phyloP scores from a whole-genome alignment of 2,797 vertebrate genomes.

The Scomberomorus guttatus region DNA sequence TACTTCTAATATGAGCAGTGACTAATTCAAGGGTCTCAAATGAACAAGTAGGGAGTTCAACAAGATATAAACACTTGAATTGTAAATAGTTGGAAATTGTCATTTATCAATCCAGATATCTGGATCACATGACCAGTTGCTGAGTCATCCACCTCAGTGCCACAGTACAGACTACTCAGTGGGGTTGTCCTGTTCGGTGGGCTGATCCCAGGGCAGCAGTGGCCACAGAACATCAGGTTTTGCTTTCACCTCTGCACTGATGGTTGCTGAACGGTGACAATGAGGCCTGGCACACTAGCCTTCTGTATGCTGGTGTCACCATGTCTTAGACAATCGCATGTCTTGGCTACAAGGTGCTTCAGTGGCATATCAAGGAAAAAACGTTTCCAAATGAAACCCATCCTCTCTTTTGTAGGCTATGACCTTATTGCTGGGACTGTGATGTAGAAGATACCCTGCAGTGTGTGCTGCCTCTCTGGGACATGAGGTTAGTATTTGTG shows the following conservation, averaged over 20 bases:
- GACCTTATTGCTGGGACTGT: not conserved
- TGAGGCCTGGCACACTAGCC: slow-evolving; percentile 78
- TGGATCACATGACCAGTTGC: too few relatives aligned
- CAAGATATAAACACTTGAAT: too few relatives aligned
- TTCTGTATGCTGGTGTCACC: not conserved
- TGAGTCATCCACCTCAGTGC: not conserved
- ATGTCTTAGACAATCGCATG: not conserved
- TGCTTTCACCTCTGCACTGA: slow-evolving; percentile 77
- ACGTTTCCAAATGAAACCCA: not conserved
- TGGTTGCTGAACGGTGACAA: slow-evolving; percentile 77
- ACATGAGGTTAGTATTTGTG: slow-evolving; percentile 32
- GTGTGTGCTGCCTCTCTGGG: not conserved
- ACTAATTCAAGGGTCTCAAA: too few relatives aligned
- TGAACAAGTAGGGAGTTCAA: too few relatives aligned
- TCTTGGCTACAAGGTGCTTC: not conserved
- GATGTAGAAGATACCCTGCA: rapidly evolving
- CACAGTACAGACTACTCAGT: not conserved
- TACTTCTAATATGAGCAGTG: too few relatives aligned
- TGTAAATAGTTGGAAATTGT: not conserved
- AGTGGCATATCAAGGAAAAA: too few relatives aligned
- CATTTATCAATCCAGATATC: not conserved
- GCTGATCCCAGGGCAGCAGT: slow-evolving; percentile 42
- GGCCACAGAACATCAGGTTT: slow-evolving; percentile 76
- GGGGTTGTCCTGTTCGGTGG: slow-evolving; percentile 61
- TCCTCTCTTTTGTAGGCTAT: slow-evolving; percentile 19